Evolutionary conservation across 2,888 invertebrate species (phyloP).

Genomic region (Perdita meconis): DNA sequence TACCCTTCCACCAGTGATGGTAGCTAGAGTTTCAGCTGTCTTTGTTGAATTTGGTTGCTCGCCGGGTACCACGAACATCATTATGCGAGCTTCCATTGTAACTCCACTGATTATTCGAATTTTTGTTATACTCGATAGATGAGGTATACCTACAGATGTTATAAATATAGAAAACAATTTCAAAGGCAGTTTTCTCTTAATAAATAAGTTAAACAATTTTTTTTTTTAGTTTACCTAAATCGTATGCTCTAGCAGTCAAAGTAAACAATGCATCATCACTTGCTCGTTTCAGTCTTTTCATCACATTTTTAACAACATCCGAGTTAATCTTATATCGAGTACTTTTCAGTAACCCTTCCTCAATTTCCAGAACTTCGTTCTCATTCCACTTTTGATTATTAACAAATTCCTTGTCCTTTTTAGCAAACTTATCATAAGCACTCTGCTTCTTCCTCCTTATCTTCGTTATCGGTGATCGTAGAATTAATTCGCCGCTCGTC

Average conservation of each 20-base stretch:
- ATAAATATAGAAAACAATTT: too few relatives aligned
- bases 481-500: constrained; percentile 90
- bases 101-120: constrained; percentile 86
- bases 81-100: constrained; percentile 91
- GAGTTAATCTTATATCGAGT: constrained; percentile 3
- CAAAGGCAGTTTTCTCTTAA: too few relatives aligned
- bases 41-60: constrained; percentile 90
- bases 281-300: constrained; percentile 85
- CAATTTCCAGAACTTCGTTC: neutral
- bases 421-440: constrained; percentile 63
- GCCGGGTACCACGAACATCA: constrained; percentile 93
- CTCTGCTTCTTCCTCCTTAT: constrained; percentile 76
- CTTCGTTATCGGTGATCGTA: constrained; percentile 85
- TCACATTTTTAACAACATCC: neutral
- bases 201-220: too few relatives aligned
- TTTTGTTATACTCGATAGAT: constrained; percentile 89
- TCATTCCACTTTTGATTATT: constrained; percentile 14
- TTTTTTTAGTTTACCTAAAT: constrained; percentile 87
- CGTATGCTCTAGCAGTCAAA: constrained; percentile 92
- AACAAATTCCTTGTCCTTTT: constrained; percentile 63
- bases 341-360: neutral
- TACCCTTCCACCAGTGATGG: constrained; percentile 92
- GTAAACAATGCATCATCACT: constrained; percentile 86
- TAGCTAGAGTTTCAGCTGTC: constrained; percentile 90
- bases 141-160: constrained; percentile 87